Base-by-base conservation (phyloP, 1,140 invertebrate genomes). In the Reticulitermes speratus region DNA sequence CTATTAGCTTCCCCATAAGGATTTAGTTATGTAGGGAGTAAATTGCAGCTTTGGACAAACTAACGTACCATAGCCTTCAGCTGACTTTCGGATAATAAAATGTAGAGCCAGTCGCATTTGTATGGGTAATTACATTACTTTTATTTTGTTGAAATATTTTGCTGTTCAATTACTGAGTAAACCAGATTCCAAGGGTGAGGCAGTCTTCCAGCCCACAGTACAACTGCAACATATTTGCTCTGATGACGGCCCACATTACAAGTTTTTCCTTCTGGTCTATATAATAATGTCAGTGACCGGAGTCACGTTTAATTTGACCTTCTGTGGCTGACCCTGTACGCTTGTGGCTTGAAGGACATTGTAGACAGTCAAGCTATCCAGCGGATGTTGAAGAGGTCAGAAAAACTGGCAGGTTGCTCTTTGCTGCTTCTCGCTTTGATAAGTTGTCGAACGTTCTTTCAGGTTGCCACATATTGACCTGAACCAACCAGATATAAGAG, bases 311-410 rank as follows among this genome's bases (percentile, higher is more conserved):
- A 11, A 25, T 75, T 75, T 75, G 65, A 75, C 65, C 65, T 75
- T 75, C 65, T 75, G n/a, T 75, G 65, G n/a, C 65, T 75, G 65
- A 75, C 65, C 65, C 65, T 75, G 65, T 75, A 75, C 65, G 65
- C n/a, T 30, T 75, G 25, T 30, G n/a, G 65, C 65, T 75, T 75
- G 65, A 75, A 75, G 65, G 65, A 75, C 59, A 65, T 65, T n/a
- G 59, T 19, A 65, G 59, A 65, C 65, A 75, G 65, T 75, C 65
- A 75, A 75, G 65, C n/a, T 25, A n/a, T 25, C 65, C 65, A 75
- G 65, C 65, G 65, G 65, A 75, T 75, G 65, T 75, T 75, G 65
- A 75, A 75, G 65, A 14, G 65, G 65, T 75, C 65, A 75, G 65
- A 75, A 75, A 75, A 75, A 75, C 65, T 75, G 65, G 65, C 65